Percentiles rank a stretch among this genome's conserved stretches.
phyloP scores from a whole-genome alignment of 1,140 invertebrate genomes.

The Phocides pigmalion region DNA sequence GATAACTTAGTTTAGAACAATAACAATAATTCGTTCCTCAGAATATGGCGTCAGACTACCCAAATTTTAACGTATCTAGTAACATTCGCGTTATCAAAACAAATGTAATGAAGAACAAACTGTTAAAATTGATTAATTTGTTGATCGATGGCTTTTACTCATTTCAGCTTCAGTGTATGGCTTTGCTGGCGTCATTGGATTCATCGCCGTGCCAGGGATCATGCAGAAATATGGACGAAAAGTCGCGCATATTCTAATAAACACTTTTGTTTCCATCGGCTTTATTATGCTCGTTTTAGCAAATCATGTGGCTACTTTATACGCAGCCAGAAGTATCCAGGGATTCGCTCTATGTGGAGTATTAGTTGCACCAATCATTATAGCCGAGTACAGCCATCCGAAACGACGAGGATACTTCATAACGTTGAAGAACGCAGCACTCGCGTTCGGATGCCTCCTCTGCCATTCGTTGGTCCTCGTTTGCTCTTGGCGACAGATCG shows the following conservation, averaged over 20 bases:
- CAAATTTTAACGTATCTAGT: no score
- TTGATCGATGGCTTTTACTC: no score
- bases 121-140: no score
- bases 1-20: no score
- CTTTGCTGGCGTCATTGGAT: background rate
- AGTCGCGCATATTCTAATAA: conserved; percentile 15
- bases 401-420: conserved; percentile 46
- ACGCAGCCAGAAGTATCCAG: conserved; percentile 34
- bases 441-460: conserved; percentile 37
- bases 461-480: conserved; percentile 43
- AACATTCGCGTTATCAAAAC: no score
- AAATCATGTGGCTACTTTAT: conserved; percentile 27
- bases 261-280: conserved; percentile 16
- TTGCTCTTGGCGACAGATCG: conserved; percentile 50
- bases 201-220: background rate
- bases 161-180: background rate
- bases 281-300: conserved; percentile 33
- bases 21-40: no score
- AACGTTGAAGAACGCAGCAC: conserved; percentile 42
- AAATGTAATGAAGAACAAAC: no score
- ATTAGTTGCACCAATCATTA: conserved; percentile 34
- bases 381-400: background rate
- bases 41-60: no score
- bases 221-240: background rate
- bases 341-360: conserved; percentile 42